A percentile compares a stretch with the other conserved stretches of the same genome.
Evolutionary conservation across 1,140 invertebrate species (phyloP).

Genomic region (Diorhabda elongata): DNA sequence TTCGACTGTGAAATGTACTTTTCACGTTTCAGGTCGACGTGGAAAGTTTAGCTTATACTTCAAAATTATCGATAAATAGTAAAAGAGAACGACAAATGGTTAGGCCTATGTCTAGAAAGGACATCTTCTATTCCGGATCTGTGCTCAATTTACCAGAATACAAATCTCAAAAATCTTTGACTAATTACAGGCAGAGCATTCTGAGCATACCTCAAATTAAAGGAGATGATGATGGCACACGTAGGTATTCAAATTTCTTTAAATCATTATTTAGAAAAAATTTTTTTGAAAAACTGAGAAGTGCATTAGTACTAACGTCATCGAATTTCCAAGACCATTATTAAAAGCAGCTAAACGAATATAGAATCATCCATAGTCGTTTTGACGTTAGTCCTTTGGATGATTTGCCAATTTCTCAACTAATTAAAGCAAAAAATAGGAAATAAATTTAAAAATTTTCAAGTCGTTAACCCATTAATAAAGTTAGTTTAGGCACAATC

Average conservation of each 20-base stretch:
- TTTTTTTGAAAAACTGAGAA: too few species aligned
- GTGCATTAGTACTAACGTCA: too few species aligned
- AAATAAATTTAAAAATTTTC: too few species aligned
- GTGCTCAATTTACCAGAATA: conserved; percentile 87
- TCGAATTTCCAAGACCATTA: too few species aligned
- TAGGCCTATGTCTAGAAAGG: conserved; percentile 89
- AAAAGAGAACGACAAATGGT: conserved; percentile 67
- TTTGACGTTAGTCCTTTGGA: too few species aligned
- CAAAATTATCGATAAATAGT: conserved; percentile 52
- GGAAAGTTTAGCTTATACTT: conserved; percentile 43
- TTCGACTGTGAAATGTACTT: neutral
- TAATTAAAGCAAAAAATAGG: too few species aligned
- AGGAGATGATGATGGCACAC: conserved; percentile 57
- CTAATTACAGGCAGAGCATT: conserved; percentile 70
- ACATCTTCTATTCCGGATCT: conserved; percentile 97
- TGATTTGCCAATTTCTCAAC: too few species aligned
- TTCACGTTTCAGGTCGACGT: conserved; percentile 38
- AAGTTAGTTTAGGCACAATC: too few species aligned
- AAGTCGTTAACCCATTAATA: too few species aligned
- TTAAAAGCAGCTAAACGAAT: too few species aligned
- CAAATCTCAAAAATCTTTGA: conserved; percentile 87
- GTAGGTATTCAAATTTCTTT: conserved; percentile 50
- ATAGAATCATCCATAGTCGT: too few species aligned
- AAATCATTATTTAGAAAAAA: too few species aligned
- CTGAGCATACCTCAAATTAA: conserved; percentile 48